Evolutionary conservation across 2,888 invertebrate genomes (phyloP).

Genomic region (Heliconius charithonia): DNA sequence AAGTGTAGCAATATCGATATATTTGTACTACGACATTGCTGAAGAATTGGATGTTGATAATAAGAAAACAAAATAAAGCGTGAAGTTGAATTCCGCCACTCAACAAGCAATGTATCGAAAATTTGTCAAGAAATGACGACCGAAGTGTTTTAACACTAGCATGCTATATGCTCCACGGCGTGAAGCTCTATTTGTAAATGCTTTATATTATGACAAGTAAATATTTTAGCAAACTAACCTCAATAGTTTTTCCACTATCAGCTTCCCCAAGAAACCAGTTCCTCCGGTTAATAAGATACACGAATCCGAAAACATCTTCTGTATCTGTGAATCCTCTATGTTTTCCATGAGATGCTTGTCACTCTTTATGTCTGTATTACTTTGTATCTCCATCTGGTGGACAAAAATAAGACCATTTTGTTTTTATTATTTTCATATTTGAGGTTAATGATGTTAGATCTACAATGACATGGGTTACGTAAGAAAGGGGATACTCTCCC

Average conservation of each 20-base stretch:
- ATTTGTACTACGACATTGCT: too few species aligned
- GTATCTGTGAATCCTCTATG: constrained; percentile 70
- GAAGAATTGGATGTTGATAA: too few species aligned
- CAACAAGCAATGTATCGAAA: neutral
- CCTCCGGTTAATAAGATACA: constrained; percentile 94
- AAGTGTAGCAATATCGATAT: too few species aligned
- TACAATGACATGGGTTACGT: too few species aligned
- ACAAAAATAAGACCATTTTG: neutral
- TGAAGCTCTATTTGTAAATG: neutral
- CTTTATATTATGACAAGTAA: too few species aligned
- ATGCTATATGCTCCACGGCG: neutral
- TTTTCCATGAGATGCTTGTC: constrained; percentile 73
- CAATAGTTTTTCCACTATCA: constrained; percentile 95
- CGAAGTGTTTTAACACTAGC: neutral
- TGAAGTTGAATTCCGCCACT: neutral
- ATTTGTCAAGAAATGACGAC: neutral
- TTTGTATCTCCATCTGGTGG: constrained; percentile 52
- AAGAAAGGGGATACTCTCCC: too few species aligned
- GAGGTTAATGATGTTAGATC: too few species aligned
- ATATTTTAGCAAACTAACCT: constrained; percentile 70
- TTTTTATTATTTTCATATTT: too few species aligned
- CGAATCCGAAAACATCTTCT: constrained; percentile 67
- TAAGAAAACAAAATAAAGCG: too few species aligned
- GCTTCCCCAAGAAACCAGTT: constrained; percentile 97
- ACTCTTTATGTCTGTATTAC: constrained; percentile 54